Base-by-base conservation (phyloP, 1,140 invertebrate genomes). In the Hesperophylax magnus region DNA sequence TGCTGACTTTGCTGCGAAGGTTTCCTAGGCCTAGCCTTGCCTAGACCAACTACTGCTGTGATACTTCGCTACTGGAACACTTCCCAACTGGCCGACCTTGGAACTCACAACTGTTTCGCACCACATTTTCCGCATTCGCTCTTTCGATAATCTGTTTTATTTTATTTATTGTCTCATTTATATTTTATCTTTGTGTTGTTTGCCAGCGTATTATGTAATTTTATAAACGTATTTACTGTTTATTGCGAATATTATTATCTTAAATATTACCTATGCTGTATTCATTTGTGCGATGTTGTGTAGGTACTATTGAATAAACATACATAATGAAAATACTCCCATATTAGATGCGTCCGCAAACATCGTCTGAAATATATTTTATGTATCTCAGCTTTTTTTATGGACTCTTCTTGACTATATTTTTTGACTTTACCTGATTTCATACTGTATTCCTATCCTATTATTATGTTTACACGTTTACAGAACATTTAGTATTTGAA, bases 131-230 rank as follows among this genome's bases (percentile, higher is more conserved):
- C 72, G 72, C 52, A 75, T 31, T 74, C 72, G 52, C 53, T 60
- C 22, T 60, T 60, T 60, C 31, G 39, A 47, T 47, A 47, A 20
- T 71, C 39, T 52, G 61, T 65, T 65, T 65, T 65, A 24, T 52
- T 47, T 20, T 2, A 47, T 71, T 71, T 71, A 47, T 22, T 67
- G 31, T 67, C 39, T 67, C 24, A 34, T 67, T 47, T 47, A 39
- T 39, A 39, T 39, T 39, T 39, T 3, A 47, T 47, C 39, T 47
- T 14, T 11, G 14, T 47, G 39, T 47, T 47, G 17, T 27, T 67
- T 67, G 63, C 63, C 63, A 31, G 67, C 67, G 67, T 47, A 65
- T 71, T 71, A 71, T 71, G 67, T 53, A 71, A 71, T 53, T 53
- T 71, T n/a, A 17, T 14, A 34, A 27, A 27, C 14, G 6, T 61